Conservation (phyloP, 2,888 invertebrate species). For the Papilio elwesi region DNA sequence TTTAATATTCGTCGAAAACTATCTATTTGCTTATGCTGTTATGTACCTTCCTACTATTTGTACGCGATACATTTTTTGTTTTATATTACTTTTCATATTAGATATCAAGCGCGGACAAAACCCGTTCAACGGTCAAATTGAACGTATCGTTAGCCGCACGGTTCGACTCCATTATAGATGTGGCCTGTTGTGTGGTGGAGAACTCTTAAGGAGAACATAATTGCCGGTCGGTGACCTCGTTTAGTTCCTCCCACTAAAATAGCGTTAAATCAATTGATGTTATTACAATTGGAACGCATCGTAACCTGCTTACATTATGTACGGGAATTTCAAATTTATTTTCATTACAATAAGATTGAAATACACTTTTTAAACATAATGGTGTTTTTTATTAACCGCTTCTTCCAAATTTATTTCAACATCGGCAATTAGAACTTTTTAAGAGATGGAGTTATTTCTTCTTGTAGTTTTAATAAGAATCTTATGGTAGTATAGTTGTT, state of each 20-base stretch:
- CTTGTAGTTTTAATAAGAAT: not conserved
- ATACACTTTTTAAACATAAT: constrained; percentile 44
- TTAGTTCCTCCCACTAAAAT: constrained; percentile 81
- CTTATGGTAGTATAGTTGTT: not conserved
- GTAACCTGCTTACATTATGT: constrained; percentile 67
- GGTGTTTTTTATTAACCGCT: constrained; percentile 41
- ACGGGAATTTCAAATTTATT: constrained; percentile 53
- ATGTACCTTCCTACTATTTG: constrained; percentile 19
- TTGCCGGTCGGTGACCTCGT: constrained; percentile 81
- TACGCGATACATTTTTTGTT: constrained; percentile 8
- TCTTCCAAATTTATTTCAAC: constrained; percentile 19
- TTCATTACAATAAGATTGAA: constrained; percentile 49
- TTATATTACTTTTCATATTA: constrained; percentile 27
- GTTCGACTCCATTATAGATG: constrained; percentile 50
- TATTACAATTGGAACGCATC: constrained; percentile 80
- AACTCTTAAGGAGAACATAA: constrained; percentile 79
- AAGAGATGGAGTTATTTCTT: constrained; percentile 9
- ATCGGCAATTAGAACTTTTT: constrained; percentile 20
- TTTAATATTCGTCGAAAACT: constrained; percentile 71
- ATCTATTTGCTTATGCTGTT: constrained; percentile 59
- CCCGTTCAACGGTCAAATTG: constrained; percentile 41
- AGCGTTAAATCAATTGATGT: constrained; percentile 83
- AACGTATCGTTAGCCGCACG: constrained; percentile 45
- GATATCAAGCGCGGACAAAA: not conserved
- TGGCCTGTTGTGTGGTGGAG: constrained; percentile 53